A percentile compares a stretch with the other conserved stretches of the same genome.
phyloP scores from a whole-genome alignment of 2,888 invertebrate species.

The Polydrusus cervinus region DNA sequence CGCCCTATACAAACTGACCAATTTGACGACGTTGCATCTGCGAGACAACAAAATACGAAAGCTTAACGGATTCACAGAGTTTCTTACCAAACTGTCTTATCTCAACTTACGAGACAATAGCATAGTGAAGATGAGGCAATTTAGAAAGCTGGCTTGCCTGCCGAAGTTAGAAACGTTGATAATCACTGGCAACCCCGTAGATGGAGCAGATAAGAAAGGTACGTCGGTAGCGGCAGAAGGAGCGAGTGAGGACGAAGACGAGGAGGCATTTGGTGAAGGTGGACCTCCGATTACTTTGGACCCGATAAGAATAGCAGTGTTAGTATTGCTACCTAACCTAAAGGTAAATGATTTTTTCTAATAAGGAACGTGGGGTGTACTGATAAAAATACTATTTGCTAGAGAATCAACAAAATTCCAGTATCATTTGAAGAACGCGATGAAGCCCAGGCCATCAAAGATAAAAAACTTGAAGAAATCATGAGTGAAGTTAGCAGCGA shows the following conservation, averaged over 20 bases:
- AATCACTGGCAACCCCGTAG: conserved; percentile 74
- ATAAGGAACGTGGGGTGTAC: no score
- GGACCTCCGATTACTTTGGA: conserved; percentile 66
- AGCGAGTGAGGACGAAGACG: conserved; percentile 57
- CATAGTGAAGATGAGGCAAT: conserved; percentile 73
- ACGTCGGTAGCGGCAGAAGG: conserved; percentile 51
- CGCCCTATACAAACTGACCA: conserved; percentile 75
- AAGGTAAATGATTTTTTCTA: conserved; percentile 60
- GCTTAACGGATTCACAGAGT: conserved; percentile 73
- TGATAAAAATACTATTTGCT: not conserved
- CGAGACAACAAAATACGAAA: conserved; percentile 78
- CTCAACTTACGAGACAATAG: conserved; percentile 76
- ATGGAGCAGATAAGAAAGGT: conserved; percentile 52
- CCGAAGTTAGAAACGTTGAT: conserved; percentile 73
- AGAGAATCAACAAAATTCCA: conserved; percentile 73
- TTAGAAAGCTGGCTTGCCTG: conserved; percentile 74
- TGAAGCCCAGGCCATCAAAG: conserved; percentile 60
- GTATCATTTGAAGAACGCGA: conserved; percentile 74
- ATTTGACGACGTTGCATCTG: conserved; percentile 82
- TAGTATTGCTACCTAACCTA: conserved; percentile 74
- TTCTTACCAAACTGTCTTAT: conserved; percentile 72
- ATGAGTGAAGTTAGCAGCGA: conserved; percentile 67
- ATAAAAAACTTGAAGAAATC: conserved; percentile 63
- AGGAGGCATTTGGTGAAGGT: conserved; percentile 63
- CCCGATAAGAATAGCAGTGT: conserved; percentile 63